Conservation (phyloP, 2,888 invertebrate genomes). For the Carabus problematicus region DNA sequence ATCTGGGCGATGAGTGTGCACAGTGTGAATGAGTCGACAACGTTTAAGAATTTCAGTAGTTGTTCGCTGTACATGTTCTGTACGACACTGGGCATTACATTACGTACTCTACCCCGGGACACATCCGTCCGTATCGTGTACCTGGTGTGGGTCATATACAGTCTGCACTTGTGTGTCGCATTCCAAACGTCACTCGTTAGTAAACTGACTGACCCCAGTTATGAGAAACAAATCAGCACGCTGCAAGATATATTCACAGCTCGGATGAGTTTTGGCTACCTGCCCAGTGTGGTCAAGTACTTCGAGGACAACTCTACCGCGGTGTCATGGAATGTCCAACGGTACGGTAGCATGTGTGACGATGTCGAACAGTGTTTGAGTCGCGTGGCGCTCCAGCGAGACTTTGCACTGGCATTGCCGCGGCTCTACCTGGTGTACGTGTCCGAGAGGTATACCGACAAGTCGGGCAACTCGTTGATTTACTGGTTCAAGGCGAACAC, state of each 20-base stretch:
- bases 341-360: conserved; percentile 44
- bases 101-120: conserved; percentile 33
- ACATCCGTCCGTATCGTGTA: conserved; percentile 39
- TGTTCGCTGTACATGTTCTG: conserved; percentile 39
- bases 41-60: conserved; percentile 34
- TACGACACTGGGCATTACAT: conserved; percentile 34
- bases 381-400: conserved; percentile 46
- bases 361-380: conserved; percentile 48
- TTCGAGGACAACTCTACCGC: conserved; percentile 23
- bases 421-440: conserved; percentile 17
- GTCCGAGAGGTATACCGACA: conserved; percentile 13
- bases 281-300: conserved; percentile 36
- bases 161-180: conserved; percentile 42
- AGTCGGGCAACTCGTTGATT: conserved; percentile 11
- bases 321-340: background rate
- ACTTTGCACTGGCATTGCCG: conserved; percentile 46
- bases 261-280: conserved; percentile 35
- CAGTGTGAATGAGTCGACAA: conserved; percentile 17
- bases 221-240: conserved; percentile 43
- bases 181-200: conserved; percentile 46
- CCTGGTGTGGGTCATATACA: conserved; percentile 45
- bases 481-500: conserved; percentile 21
- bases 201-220: conserved; percentile 45
- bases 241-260: conserved; percentile 42
- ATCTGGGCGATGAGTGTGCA: conserved; percentile 30